Conservation (phyloP, 2,797 vertebrate species). For the Oreochromis mossambicus region DNA sequence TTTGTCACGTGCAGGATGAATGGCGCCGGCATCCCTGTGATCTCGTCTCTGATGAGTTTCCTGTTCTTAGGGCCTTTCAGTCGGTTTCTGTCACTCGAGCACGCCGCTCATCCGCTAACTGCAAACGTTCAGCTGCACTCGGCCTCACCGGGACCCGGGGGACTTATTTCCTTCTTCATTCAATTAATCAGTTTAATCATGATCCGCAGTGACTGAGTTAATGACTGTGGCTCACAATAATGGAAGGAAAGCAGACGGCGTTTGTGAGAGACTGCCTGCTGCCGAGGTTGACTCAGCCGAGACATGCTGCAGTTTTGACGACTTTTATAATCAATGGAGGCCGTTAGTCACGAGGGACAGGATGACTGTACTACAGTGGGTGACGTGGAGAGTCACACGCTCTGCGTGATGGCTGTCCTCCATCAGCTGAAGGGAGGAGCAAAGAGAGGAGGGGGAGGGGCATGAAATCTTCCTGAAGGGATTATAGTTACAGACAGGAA, state of each 20-base stretch:
- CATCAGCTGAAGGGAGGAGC: not conserved
- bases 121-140: not conserved
- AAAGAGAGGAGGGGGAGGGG: not conserved
- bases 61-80: not conserved
- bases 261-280: not conserved
- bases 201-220: constrained; percentile 11
- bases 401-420: not conserved
- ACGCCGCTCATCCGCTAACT: not conserved
- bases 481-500: not conserved
- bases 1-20: not conserved
- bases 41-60: not conserved
- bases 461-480: not conserved
- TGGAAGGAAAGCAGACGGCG: not conserved
- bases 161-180: constrained; percentile 11
- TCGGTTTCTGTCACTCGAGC: constrained; percentile 1
- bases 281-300: not conserved
- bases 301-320: not conserved
- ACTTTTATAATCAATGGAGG: constrained; percentile 6
- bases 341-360: not conserved
- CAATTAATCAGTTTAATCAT: constrained; percentile 42
- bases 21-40: not conserved
- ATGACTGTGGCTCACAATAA: not conserved
- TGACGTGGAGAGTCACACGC: not conserved
- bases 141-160: not conserved
- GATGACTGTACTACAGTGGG: not conserved